phyloP scores from a whole-genome alignment of 2,888 invertebrate species.

The Microctonus hyperodae region DNA sequence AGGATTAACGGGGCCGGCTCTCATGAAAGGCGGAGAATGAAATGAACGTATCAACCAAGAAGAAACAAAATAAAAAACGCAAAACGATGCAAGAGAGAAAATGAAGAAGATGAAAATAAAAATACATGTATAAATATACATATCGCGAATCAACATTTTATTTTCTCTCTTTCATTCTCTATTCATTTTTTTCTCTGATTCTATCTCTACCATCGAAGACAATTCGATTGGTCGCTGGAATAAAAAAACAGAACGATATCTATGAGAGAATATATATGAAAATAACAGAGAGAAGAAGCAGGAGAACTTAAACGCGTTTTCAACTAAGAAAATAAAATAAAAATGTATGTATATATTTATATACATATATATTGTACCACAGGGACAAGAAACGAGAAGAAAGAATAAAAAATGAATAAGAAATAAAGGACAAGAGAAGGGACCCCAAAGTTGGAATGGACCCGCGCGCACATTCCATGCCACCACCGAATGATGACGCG shows the following conservation, averaged over 20 bases:
- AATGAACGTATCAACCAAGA: conserved; percentile 34
- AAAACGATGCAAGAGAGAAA: conserved; percentile 30
- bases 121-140: conserved; percentile 24
- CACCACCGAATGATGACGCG: conserved; percentile 26
- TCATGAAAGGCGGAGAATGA: conserved; percentile 56
- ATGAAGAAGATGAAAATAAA: conserved; percentile 32
- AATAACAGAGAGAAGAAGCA: conserved; percentile 6
- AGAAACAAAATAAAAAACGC: conserved; percentile 19
- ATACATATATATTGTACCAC: conserved; percentile 1
- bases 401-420: conserved; percentile 21
- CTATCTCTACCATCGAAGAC: conserved; percentile 29
- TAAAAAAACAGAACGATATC: conserved; percentile 42
- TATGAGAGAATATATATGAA: conserved; percentile 21
- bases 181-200: conserved; percentile 33
- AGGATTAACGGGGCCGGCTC: conserved; percentile 63
- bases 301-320: neutral
- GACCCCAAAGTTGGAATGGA: conserved; percentile 33
- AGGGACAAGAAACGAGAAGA: conserved; percentile 12
- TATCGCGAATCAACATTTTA: conserved; percentile 18
- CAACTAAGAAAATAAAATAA: conserved; percentile 14
- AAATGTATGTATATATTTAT: conserved; percentile 17
- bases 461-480: conserved; percentile 45
- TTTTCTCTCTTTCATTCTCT: conserved; percentile 21
- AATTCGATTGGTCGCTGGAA: conserved; percentile 53
- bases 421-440: conserved; percentile 18